Evolutionary conservation across 1,140 invertebrate species (phyloP).

Genomic region (Aradophagus sp.): DNA sequence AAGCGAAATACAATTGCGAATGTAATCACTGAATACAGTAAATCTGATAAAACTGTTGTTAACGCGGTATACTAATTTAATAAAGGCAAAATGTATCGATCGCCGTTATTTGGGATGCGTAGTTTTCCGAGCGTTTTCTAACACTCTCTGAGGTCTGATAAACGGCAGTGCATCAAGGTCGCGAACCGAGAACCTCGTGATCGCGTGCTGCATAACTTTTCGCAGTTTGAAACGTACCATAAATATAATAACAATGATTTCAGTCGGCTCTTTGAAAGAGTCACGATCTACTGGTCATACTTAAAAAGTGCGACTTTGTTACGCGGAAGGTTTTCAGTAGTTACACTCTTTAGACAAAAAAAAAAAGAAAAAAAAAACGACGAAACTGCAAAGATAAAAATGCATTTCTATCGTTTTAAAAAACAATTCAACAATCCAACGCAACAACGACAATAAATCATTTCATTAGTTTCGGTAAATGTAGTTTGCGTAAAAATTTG

Average conservation of each 20-base stretch:
- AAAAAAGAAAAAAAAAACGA: no score
- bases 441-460: no score
- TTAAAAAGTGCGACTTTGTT: conserved; percentile 62
- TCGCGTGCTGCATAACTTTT: conserved; percentile 65
- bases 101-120: no score
- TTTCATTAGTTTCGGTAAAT: no score
- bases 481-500: no score
- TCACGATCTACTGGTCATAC: conserved; percentile 62
- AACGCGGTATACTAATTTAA: no score
- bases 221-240: conserved; percentile 53
- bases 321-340: conserved; percentile 64
- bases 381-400: background rate
- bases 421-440: no score
- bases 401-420: background rate
- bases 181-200: conserved; percentile 58
- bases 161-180: conserved; percentile 56
- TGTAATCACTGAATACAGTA: no score
- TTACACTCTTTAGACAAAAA: conserved; percentile 16
- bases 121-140: conserved; percentile 30
- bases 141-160: conserved; percentile 32
- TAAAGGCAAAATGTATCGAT: conserved; percentile 3
- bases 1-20: no score
- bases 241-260: conserved; percentile 67
- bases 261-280: conserved; percentile 67
- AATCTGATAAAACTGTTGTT: no score